Percentiles rank a stretch among this genome's conserved stretches.
phyloP scores from a whole-genome alignment of 2,888 invertebrate species.

The Diogma glabrata region DNA sequence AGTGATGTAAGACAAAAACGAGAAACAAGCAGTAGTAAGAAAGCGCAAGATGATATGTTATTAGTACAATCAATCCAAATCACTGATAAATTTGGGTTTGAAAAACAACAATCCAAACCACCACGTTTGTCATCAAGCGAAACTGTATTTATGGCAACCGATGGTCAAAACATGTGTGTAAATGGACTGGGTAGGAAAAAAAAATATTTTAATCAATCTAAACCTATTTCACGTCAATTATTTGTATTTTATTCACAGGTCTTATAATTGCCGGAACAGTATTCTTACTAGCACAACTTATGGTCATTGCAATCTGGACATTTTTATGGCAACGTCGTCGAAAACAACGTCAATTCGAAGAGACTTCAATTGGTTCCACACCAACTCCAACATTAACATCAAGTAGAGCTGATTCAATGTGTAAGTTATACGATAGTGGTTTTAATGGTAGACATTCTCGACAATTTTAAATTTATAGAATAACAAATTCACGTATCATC shows the following conservation, averaged over 20 bases:
- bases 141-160: slow-evolving; percentile 57
- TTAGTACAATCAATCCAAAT: slow-evolving; percentile 86
- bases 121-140: slow-evolving; percentile 45
- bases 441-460: slow-evolving; percentile 52
- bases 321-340: slow-evolving; percentile 76
- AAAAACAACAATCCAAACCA: slow-evolving; percentile 46
- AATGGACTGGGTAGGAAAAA: slow-evolving; percentile 34
- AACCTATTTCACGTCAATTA: no score
- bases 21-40: slow-evolving; percentile 29
- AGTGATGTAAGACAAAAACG: slow-evolving; percentile 24
- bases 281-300: slow-evolving; percentile 76
- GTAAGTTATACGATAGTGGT: slow-evolving; percentile 80
- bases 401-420: slow-evolving; percentile 63
- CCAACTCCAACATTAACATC: slow-evolving; percentile 51
- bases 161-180: slow-evolving; percentile 38
- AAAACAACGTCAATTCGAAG: slow-evolving; percentile 30
- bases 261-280: slow-evolving; percentile 75
- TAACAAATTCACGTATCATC: slow-evolving; percentile 5
- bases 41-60: slow-evolving; percentile 65
- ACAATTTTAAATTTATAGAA: slow-evolving; percentile 26
- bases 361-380: slow-evolving; percentile 27
- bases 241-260: slow-evolving; percentile 42
- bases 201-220: background rate
- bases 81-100: slow-evolving; percentile 83
- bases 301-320: slow-evolving; percentile 78